Conservation (phyloP, 1,140 invertebrate species). For the Proales similis region DNA sequence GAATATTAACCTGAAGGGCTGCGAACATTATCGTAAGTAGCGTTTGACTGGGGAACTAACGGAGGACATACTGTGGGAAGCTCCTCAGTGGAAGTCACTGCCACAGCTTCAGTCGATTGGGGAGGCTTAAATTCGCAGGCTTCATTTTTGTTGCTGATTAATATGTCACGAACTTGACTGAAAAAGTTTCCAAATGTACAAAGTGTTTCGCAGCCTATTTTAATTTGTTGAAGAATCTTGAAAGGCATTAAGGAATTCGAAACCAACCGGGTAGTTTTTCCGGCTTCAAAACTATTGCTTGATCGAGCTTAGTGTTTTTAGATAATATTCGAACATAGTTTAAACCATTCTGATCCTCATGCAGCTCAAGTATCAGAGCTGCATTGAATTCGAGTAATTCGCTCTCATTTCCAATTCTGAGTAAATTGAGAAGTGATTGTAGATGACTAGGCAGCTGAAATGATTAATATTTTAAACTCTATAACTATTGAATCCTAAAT, state of each 20-base stretch:
- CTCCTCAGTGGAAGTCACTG: no score
- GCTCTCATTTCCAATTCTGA: neutral
- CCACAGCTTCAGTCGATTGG: no score
- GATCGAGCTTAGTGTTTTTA: neutral
- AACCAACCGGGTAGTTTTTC: conserved; percentile 12
- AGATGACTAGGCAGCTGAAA: conserved; percentile 10
- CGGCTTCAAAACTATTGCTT: neutral
- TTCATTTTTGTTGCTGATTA: conserved; percentile 2
- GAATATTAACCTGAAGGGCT: no score
- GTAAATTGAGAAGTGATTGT: neutral
- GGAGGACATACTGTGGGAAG: no score
- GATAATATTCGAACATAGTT: conserved; percentile 19
- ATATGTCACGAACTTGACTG: neutral
- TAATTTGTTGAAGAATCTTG: no score
- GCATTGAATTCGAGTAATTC: conserved; percentile 7
- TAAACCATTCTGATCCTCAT: conserved; percentile 11
- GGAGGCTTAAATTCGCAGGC: no score
- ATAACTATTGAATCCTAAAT: neutral
- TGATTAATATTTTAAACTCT: no score
- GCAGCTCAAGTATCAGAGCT: conserved; percentile 29
- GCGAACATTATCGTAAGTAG: no score
- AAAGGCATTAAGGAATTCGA: no score
- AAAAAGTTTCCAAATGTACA: conserved; percentile 37
- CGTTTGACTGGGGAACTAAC: no score
- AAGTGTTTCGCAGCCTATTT: conserved; percentile 6